phyloP scores from a whole-genome alignment of 2,113 vertebrate species.

The Zingel zingel region DNA sequence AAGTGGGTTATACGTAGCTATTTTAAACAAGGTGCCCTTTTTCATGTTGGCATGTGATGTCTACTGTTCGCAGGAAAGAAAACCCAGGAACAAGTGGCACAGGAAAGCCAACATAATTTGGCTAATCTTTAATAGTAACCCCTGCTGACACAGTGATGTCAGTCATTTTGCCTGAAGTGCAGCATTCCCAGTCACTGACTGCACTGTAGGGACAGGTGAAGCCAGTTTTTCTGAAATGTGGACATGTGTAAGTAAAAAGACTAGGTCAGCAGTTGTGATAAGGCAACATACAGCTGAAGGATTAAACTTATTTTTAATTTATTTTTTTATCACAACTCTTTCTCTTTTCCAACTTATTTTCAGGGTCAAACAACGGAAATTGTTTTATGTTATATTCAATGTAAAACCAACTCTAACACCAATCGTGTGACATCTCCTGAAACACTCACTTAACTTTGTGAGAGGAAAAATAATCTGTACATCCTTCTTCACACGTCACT shows the following conservation, averaged over 20 bases:
- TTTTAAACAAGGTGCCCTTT: constrained; percentile 11
- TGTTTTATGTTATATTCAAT: neutral
- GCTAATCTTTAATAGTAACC: constrained; percentile 13
- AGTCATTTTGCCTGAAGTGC: constrained; percentile 68
- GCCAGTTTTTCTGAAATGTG: constrained; percentile 53
- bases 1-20: neutral
- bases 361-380: neutral
- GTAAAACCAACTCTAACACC: neutral
- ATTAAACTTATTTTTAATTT: neutral
- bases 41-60: constrained; percentile 6
- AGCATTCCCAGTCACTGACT: constrained; percentile 71
- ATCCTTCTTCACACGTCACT: neutral
- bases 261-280: constrained; percentile 47
- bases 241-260: constrained; percentile 22
- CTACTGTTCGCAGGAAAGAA: constrained; percentile 23
- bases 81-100: constrained; percentile 52
- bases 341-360: neutral
- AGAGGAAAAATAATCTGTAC: neutral
- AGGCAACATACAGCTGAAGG: constrained; percentile 17
- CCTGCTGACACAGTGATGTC: constrained; percentile 37
- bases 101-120: constrained; percentile 64
- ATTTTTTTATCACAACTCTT: neutral
- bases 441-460: neutral
- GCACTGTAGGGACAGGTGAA: constrained; percentile 51
- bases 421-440: neutral